Evolutionary conservation across 2,113 vertebrate genomes (phyloP).

Genomic region (Nothoprocta perdicaria): DNA sequence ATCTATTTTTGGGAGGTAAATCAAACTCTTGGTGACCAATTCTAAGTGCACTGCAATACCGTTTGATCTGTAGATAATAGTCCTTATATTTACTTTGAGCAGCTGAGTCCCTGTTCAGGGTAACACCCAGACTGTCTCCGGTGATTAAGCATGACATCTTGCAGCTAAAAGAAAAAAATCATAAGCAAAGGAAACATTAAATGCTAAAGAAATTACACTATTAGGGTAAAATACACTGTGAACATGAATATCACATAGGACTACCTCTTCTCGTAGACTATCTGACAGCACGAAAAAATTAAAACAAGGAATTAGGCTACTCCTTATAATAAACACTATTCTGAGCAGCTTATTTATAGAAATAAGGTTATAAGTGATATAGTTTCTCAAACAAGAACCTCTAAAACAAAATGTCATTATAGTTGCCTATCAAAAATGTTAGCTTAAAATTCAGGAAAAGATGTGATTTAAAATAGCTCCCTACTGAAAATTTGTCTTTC

Average conservation of each 20-base stretch:
- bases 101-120: background rate
- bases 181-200: background rate
- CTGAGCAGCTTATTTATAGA: background rate
- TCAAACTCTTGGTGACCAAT: background rate
- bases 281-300: background rate
- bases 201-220: background rate
- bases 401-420: background rate
- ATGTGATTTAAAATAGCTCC: background rate
- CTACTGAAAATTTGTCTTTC: background rate
- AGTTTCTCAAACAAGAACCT: background rate
- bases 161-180: no score
- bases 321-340: background rate
- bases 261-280: background rate
- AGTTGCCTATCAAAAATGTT: background rate
- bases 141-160: no score
- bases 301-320: background rate
- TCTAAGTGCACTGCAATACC: background rate
- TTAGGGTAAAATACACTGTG: background rate
- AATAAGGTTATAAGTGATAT: background rate
- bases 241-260: background rate
- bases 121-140: background rate
- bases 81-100: background rate
- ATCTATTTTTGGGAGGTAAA: background rate
- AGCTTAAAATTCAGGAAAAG: background rate
- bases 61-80: background rate